phyloP scores from a whole-genome alignment of 2,113 vertebrate species.

The Anas platyrhynchos region DNA sequence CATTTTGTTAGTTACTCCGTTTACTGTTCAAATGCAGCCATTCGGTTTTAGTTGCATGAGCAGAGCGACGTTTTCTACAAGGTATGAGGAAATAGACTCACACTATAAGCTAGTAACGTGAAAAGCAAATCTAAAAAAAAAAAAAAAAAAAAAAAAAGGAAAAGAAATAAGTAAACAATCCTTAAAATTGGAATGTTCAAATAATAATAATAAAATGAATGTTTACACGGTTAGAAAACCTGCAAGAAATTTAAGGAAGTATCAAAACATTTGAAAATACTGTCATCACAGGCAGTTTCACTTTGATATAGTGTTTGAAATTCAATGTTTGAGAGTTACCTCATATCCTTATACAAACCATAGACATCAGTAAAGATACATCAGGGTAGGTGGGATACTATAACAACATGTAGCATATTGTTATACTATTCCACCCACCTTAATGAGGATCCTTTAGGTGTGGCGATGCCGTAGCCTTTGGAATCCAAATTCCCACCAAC shows the following conservation, averaged over 20 bases:
- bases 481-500: constrained; percentile 99
- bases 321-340: constrained; percentile 83
- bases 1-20: constrained; percentile 67
- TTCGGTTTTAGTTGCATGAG: constrained; percentile 73
- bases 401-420: constrained; percentile 99
- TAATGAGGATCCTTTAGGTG: constrained; percentile 99
- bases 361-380: constrained; percentile 98
- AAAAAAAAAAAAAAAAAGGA: constrained; percentile 58
- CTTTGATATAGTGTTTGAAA: constrained; percentile 51
- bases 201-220: constrained; percentile 63
- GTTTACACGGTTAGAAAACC: constrained; percentile 60
- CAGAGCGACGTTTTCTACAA: constrained; percentile 74
- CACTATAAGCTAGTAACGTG: constrained; percentile 72
- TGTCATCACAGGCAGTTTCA: constrained; percentile 68
- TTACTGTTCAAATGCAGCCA: constrained; percentile 75
- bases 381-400: constrained; percentile 99
- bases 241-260: constrained; percentile 67
- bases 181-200: constrained; percentile 69
- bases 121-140: constrained; percentile 68
- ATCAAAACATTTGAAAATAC: constrained; percentile 72
- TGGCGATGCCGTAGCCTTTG: constrained; percentile 99
- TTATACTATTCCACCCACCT: constrained; percentile 99
- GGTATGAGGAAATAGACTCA: constrained; percentile 76
- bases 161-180: constrained; percentile 78
- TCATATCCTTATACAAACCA: constrained; percentile 98